These are phyloP conservation scores for Sturnira hondurensis DNA, from an alignment of 2,113 vertebrate genomes.

Conservation along the genomic window DNA sequence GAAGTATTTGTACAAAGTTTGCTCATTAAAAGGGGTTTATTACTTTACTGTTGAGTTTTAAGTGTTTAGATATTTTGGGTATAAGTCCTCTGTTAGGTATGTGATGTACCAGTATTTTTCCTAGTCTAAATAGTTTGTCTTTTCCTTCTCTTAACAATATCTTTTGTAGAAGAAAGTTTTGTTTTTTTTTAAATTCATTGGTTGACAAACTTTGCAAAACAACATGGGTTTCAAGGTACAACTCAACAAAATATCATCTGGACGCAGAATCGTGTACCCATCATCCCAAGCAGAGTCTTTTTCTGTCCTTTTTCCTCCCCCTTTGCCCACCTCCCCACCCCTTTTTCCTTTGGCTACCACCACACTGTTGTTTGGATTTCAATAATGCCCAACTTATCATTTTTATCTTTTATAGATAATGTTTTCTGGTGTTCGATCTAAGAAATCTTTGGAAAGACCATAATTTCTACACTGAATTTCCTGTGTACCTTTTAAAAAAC, in stretches of 20 bases:
- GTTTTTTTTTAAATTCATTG: too few relatives aligned
- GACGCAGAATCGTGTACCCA: too few relatives aligned
- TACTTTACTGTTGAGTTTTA: background rate
- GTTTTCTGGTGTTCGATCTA: background rate
- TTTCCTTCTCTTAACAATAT: background rate
- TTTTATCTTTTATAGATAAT: background rate
- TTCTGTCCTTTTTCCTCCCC: too few relatives aligned
- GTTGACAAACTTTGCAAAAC: too few relatives aligned
- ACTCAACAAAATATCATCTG: too few relatives aligned
- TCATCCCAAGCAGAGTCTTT: too few relatives aligned
- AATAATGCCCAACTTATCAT: background rate
- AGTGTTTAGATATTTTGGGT: background rate
- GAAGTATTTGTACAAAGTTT: conserved; percentile 21
- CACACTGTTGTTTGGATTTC: background rate
- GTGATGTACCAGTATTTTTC: background rate
- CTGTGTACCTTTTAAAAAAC: background rate
- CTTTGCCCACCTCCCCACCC: too few relatives aligned
- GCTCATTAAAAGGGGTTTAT: background rate
- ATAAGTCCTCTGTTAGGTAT: background rate
- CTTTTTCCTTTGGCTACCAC: too few relatives aligned
- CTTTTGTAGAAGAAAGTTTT: background rate
- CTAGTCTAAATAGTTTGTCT: background rate
- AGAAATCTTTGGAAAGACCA: background rate
- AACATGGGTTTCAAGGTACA: too few relatives aligned
- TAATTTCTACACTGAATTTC: background rate